Evolutionary conservation across 2,113 vertebrate genomes (phyloP), one percentile per base, ranked within the genome.

Genomic region (Gallinago undulata): DNA sequence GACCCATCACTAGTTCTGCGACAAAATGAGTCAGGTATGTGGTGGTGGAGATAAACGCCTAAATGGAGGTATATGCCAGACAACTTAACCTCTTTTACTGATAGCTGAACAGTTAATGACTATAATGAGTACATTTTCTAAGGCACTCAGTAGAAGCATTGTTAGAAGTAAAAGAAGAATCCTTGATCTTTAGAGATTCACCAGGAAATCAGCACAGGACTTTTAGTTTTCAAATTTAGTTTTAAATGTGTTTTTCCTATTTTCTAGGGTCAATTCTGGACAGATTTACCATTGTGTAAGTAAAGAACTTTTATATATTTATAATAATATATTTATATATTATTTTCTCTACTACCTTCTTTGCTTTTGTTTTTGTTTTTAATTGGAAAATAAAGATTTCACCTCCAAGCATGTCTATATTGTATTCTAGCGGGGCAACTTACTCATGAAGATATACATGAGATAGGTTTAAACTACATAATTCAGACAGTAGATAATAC

Each of bases 51-150:
- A 91, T 66, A 82, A 93, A 73, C 69, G 24, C 53, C 30, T 94
- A 87, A 96, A 91, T 50, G 23, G 24, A 66, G 4, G 24, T 25
- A 69, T 24, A 83, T 83, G n/a, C 25, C 28, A 90, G 53, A 62
- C 39, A 89, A 43, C 43, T 74, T 78, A 66, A 70, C 1, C 7
- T 73, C 39, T 82, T 91, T 56, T 48, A 53, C 1, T 72, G 57
- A 51, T 60, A 85, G 43, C 62, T 87, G 67, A 93, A 50, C 7
- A 59, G 30, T 84, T 87, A 91, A 87, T 93, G 33, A 68, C 39
- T 79, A 25, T 79, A 84, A 59, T 80, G 77, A 48, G 18, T 13
- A 43, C 48, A 66, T 83, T 89, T 93, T 79, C 39, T 19, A 22
- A 37, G 19, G 3, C 2, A 69, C 4, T 22, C n/a, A 43, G 39